Evolutionary conservation across 2,113 vertebrate species (phyloP).

Genomic region (Xenopus borealis): DNA sequence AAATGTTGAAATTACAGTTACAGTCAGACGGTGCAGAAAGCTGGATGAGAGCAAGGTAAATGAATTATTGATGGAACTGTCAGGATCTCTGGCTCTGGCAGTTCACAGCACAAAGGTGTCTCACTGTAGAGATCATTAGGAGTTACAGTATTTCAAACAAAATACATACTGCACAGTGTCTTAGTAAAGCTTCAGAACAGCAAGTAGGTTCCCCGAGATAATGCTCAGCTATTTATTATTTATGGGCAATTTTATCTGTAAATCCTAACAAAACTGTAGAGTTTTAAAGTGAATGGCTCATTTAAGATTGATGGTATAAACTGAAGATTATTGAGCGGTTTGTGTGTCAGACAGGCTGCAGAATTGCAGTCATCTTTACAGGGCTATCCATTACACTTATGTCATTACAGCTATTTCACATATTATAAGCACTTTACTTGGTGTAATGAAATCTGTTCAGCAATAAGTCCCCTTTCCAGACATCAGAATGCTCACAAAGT

Average conservation of each 20-base stretch:
- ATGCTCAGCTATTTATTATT: background rate
- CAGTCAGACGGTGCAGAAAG: too few relatives aligned
- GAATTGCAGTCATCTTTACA: too few relatives aligned
- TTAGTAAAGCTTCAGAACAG: too few relatives aligned
- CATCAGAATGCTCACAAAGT: too few relatives aligned
- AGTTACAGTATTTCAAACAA: background rate
- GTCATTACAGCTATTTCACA: too few relatives aligned
- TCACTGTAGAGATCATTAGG: constrained; percentile 5
- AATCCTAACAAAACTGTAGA: constrained; percentile 16
- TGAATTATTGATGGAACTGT: constrained; percentile 26
- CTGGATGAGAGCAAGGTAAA: background rate
- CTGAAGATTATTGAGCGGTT: constrained; percentile 1
- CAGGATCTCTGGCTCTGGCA: background rate
- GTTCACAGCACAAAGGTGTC: background rate
- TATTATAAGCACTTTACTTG: too few relatives aligned
- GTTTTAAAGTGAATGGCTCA: constrained; percentile 21
- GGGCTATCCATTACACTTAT: too few relatives aligned
- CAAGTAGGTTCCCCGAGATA: background rate
- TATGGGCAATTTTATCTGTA: background rate
- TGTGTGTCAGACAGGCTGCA: background rate
- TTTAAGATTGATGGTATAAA: background rate
- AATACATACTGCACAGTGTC: background rate
- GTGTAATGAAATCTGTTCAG: too few relatives aligned
- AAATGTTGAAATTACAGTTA: too few relatives aligned
- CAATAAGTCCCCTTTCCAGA: too few relatives aligned